These are phyloP conservation scores for Yponomeuta evonymella DNA, from an alignment of 2,888 invertebrate genomes.

Conservation along the genomic window DNA sequence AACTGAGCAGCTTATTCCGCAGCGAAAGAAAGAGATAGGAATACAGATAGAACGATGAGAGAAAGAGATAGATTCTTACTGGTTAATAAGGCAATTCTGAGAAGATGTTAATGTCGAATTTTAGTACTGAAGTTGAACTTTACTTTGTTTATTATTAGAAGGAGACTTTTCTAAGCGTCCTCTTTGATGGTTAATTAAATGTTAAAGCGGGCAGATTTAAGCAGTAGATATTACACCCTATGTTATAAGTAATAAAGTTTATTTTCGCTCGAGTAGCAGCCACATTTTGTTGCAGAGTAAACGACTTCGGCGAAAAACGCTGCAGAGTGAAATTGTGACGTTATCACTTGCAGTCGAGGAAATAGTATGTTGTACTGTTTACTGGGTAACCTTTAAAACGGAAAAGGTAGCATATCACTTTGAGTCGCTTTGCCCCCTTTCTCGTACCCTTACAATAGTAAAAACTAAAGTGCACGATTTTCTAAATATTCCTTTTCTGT, in stretches of 20 bases:
- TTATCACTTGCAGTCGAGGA: background rate
- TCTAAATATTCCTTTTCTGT: no score
- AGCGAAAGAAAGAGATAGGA: no score
- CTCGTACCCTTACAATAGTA: no score
- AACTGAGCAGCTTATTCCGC: no score
- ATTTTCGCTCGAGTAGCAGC: background rate
- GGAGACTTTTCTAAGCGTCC: background rate
- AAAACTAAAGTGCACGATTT: no score
- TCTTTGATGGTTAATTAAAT: conserved; percentile 3
- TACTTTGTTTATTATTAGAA: background rate
- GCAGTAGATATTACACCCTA: background rate
- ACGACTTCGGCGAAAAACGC: background rate
- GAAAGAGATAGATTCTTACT: background rate
- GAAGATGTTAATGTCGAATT: background rate
- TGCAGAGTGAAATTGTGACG: background rate
- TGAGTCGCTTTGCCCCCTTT: no score
- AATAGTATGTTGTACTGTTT: background rate
- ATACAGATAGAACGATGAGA: no score
- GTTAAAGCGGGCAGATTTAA: background rate
- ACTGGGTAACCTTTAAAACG: background rate
- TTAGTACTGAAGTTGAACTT: background rate
- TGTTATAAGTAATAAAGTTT: background rate
- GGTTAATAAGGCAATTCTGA: background rate
- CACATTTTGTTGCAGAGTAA: background rate
- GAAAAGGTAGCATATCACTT: background rate